Base-by-base conservation (phyloP, 2,797 vertebrate species). In the Gobionotothen gibberifrons region DNA sequence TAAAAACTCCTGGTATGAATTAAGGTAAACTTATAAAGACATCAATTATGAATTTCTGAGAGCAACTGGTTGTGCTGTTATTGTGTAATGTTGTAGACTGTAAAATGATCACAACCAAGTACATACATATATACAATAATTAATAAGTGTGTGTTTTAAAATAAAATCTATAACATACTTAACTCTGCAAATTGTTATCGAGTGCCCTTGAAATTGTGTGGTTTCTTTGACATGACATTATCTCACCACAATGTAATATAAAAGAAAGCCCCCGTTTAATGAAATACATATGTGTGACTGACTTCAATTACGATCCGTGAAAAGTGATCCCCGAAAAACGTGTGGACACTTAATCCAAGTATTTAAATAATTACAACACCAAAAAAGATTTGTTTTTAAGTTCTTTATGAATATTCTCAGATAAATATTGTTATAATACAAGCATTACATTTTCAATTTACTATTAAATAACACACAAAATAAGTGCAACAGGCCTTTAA, bases 341-440 rank as follows among this genome's bases (percentile, higher is more conserved):
- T 43, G 9, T 49, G n/a, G 1, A 43, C n/a, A 54, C 53, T n/a
- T 16, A 70, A 52, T 56, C 40, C 40, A 59, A 39, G 10, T 10
- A 42, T 49, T 65, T n/a, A 76, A 90, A 88, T 83, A 82, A 90
- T 11, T 83, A 66, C 70, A 69, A 83, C 79, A 86, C 46, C 61
- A 80, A 59, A 60, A 22, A 55, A 80, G 39, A 61, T 76, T 82
- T 60, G 22, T 74, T 82, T 92, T 85, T 76, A 88, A 86, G 76
- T 91, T 90, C 89, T 94, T 93, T 91, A 94, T 94, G 94, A 93
- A 94, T 92, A 87, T 93, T 82, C 91, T 88, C 85, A 88, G 84
- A 90, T 90, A 92, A 90, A 93, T 92, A 89, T 73, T 77, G 66
- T 84, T 91, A 85, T 92, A 86, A 89, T 91, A 91, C 90, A 92